Base-by-base conservation (phyloP, 2,888 invertebrate species). In the Lasioglossum calceatum region DNA sequence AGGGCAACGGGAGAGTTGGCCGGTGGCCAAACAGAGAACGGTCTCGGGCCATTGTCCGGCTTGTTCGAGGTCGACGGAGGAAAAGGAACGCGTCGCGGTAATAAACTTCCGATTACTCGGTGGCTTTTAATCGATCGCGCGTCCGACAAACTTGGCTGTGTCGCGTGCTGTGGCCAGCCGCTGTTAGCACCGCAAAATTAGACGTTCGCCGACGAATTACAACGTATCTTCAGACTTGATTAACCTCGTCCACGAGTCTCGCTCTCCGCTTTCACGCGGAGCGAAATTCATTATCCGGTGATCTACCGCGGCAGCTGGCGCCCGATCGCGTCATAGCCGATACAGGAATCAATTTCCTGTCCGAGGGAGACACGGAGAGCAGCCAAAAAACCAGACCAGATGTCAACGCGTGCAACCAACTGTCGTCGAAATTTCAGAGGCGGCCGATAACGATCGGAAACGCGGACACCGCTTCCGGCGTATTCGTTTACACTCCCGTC, bases 1-100 rank as follows among this genome's bases (percentile, higher is more conserved):
- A 88, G 84, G 79, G 87, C 86, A 87, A 78, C 81, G 79, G 71
- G 86, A 86, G 85, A 81, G 89, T 87, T 93, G 93, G 93, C 91
- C 50, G 54, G 44, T n/a, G 27, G 92, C 93, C 92, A 92, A 27
- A 27, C n/a, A 16, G 23, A 14, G 85, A 67, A 27, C 14, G 72
- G 82, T 82, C 72, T 70, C 85, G 71, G 86, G 77, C 79, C 87
- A 91, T 88, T 89, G 90, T 88, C 89, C 89, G 81, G 39, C n/a
- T 27, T 23, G 50, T 32, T 44, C 54, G 32, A 70, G 39, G 70
- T 50, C 32, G 39, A 70, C 64, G 77, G 67, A 79, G 44, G 74
- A 71, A 72, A n/a, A 39, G n/a, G 23, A 39, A 0, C 39, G 61
- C 67, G 72, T n/a, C 70, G 83, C 58, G 72, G 64, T 87, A 88